Base-by-base conservation (phyloP, 2,797 vertebrate genomes). In the Gymnothorax reevesii region DNA sequence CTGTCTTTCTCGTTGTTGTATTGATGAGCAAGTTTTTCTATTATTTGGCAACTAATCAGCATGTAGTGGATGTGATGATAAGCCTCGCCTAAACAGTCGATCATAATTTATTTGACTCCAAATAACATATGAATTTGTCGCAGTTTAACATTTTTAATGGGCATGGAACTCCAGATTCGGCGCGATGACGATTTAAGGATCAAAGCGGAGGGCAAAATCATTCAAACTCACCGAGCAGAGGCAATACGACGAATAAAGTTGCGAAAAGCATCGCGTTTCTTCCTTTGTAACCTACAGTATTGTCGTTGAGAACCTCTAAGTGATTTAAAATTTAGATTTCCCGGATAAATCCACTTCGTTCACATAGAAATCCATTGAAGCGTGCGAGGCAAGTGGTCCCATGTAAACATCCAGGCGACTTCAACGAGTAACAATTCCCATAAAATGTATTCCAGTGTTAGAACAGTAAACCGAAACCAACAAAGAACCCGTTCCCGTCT, bases 221-320 rank as follows among this genome's bases (percentile, higher is more conserved):
- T 84, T 57, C 52, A 88, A 88, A 98, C 98, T 99, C 96, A 99
- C 98, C 98, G 94, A 95, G 91, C 82, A 97, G 92, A 92, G 97
- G 96, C 92, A 99, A 90, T 82, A 95, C 90, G 93, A 98, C 94
- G 95, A 97, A 96, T 69, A 98, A 94, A 94, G 96, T 95, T 91
- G 95, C 90, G 91, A 97, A 92, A 92, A 98, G 95, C 98, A 99
- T 99, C 88, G 94, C 96, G 96, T 90, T 88, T 87, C 89, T 88
- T 1, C 83, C 85, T 71, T 27, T 73, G 60, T 83, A 88, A 54
- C 71, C 88, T 79, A 89, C 87, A 77, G 85, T 86, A 52, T 89
- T 55, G 52, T 52, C 75, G 73, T 84, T 86, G 89, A 57, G 27
- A 88, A 90, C 88, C 89, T 94, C 85, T 87, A 86, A 87, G 89